Base-by-base conservation (phyloP, 2,888 invertebrate species). In the Coremacera marginata region DNA sequence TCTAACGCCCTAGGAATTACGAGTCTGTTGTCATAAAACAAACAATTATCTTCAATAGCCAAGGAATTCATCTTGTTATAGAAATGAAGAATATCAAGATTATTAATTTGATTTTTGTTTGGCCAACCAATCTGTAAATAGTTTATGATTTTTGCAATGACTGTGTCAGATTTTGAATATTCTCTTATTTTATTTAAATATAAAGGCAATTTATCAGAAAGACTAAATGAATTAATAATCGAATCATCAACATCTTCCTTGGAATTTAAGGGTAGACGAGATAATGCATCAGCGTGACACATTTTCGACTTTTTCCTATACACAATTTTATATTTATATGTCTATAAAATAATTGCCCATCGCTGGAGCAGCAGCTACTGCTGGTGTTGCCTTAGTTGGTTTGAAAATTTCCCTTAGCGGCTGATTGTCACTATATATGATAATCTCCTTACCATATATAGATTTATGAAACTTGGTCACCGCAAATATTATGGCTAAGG, bases 361-460 rank as follows among this genome's bases (percentile, higher is more conserved):
- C 65, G 74, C 22, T 74, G 68, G 52, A 76, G 25, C n/a, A 31
- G 65, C 19, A 22, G 62, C 52, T 16, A 76, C 76, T 11, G 76
- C 76, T 16, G 76, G 68, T 25, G 76, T 31, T 8, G 55, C 57
- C 57, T 76, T 73, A 3, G 62, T 78, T 5, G 55, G 62, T 51
- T 72, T 70, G 51, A 76, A 76, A 63, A 76, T 78, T 67, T 70
- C 70, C n/a, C 76, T 65, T 19, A 78, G 73, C 1, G 76, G 72
- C 52, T 78, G 78, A 57, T 70, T 52, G 34, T 55, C 70, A 19
- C 31, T 70, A 31, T 55, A n/a, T 16, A 70, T 70, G 16, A 31
- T 22, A 31, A 60, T 44, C 37, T 57, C 14, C 22, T 78, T 63
- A 5, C 90, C 90, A 80, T 83, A 87, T 31, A 31, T 31, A 31